phyloP scores from a whole-genome alignment of 2,797 vertebrate genomes.

The Diglossa cyanea region DNA sequence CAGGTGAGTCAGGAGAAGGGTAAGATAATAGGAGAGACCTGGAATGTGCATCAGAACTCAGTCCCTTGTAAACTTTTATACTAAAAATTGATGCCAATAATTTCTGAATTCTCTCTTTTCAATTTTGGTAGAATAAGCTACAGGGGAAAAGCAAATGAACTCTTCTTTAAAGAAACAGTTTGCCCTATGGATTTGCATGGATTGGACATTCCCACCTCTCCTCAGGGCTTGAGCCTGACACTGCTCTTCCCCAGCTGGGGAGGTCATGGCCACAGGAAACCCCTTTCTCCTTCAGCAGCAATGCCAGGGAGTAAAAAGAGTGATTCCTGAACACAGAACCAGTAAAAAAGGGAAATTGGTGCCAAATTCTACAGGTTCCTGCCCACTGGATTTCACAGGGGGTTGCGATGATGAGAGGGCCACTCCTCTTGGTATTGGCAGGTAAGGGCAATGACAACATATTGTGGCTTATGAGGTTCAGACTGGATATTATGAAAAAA shows the following conservation, averaged over 20 bases:
- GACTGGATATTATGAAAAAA: background rate
- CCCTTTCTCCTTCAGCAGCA: background rate
- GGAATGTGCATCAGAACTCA: background rate
- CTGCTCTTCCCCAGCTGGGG: background rate
- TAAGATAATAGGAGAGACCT: background rate
- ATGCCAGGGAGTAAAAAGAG: background rate
- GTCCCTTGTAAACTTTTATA: background rate
- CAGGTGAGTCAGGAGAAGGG: slow-evolving; percentile 60
- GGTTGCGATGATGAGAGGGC: fast-evolving
- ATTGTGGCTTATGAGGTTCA: background rate
- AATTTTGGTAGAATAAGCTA: background rate
- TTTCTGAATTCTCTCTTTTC: background rate
- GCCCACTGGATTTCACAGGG: background rate
- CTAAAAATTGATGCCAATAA: background rate
- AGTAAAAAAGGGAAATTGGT: background rate
- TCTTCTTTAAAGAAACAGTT: background rate
- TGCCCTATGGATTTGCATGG: background rate
- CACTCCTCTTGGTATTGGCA: background rate
- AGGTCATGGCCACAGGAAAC: background rate
- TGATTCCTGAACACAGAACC: background rate
- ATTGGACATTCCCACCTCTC: background rate
- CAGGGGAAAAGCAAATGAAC: background rate
- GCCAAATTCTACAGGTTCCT: background rate
- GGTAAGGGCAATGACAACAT: background rate
- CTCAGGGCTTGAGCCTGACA: fast-evolving